A percentile compares a stretch with the other conserved stretches of the same genome.
These are phyloP conservation scores for Actinia equina DNA, from an alignment of 64 coral and sea anemone genomes.

Conservation along the genomic window DNA sequence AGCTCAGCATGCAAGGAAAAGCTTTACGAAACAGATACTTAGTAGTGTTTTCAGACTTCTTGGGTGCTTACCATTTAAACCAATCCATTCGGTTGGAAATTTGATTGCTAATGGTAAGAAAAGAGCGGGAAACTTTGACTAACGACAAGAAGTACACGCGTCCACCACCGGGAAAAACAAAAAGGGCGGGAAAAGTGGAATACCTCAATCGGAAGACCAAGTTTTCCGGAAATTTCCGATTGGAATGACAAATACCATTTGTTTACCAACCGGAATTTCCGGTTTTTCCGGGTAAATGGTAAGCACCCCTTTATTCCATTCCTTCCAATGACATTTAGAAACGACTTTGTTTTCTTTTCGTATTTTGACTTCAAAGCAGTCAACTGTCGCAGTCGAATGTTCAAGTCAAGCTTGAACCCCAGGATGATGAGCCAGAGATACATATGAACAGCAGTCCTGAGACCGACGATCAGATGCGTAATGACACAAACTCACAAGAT, in stretches of 20 bases:
- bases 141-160: no score
- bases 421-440: constrained; percentile 69
- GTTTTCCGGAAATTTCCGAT: no score
- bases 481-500: not conserved
- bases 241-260: no score
- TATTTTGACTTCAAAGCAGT: constrained; percentile 51
- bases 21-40: constrained; percentile 13
- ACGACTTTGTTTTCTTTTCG: constrained; percentile 20
- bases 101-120: no score
- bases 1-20: not conserved
- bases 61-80: no score
- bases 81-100: no score
- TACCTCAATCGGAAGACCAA: no score
- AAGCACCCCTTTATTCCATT: not conserved
- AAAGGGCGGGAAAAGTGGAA: no score
- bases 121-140: no score
- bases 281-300: no score
- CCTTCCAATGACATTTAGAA: constrained; percentile 7
- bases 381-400: constrained; percentile 80
- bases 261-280: no score
- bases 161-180: no score
- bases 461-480: not conserved
- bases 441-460: constrained; percentile 33
- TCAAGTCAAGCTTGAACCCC: constrained; percentile 94
- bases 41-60: not conserved